These are phyloP conservation scores for Phortica okadai DNA, from an alignment of 2,888 invertebrate genomes.

Conservation along the genomic window DNA sequence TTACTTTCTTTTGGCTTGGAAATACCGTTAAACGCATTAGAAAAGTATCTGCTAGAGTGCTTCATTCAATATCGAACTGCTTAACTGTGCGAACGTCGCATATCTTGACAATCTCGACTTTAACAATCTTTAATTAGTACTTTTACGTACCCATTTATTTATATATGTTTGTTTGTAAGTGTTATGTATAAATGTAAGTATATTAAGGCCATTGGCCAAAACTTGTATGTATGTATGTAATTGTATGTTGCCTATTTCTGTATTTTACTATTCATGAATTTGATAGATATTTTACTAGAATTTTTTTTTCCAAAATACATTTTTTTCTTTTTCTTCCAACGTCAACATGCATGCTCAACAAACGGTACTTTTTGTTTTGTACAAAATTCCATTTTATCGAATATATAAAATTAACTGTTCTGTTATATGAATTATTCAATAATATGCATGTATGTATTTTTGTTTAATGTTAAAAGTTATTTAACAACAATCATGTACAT, in stretches of 20 bases:
- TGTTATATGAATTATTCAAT: not conserved
- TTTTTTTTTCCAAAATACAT: not conserved
- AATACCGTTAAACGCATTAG: not conserved
- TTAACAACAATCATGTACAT: slow-evolving; percentile 28
- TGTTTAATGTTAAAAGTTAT: slow-evolving; percentile 6
- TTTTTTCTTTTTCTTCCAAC: not conserved
- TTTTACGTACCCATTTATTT: not conserved
- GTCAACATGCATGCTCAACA: slow-evolving; percentile 21
- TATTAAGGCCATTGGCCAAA: not conserved
- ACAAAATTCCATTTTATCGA: not conserved
- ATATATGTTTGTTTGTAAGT: not conserved
- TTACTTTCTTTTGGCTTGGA: no score
- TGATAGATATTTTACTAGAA: not conserved
- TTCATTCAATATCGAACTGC: slow-evolving; percentile 9
- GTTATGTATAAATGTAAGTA: slow-evolving; percentile 23
- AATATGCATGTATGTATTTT: slow-evolving; percentile 40
- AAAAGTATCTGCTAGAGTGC: slow-evolving; percentile 4
- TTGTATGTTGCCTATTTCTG: slow-evolving; percentile 21
- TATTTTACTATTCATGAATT: not conserved
- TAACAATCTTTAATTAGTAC: not conserved
- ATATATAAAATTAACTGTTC: not conserved
- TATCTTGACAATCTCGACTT: not conserved
- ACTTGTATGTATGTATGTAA: not conserved
- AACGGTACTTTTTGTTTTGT: not conserved
- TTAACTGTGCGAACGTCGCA: not conserved